Base-by-base conservation (phyloP, 2,797 vertebrate species). In the Sus cebifrons region DNA sequence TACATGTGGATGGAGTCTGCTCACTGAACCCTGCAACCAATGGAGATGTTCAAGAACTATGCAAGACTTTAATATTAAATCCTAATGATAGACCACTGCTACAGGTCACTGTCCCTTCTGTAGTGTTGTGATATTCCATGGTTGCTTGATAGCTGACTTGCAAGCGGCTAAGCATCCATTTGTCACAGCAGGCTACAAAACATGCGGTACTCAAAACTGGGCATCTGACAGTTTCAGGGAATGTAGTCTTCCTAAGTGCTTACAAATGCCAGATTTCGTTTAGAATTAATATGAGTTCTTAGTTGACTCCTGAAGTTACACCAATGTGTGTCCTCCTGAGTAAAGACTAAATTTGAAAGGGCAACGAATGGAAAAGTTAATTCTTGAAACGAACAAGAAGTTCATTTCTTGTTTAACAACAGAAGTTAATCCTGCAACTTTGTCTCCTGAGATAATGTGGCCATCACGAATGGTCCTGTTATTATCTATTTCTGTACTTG, bases 141-240 rank as follows among this genome's bases (percentile, higher is more conserved):
- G 91, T 97, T 88, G 95, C 93, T 95, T 64, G 29, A 73, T 97
- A 90, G 65, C 65, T 96, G 88, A 96, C 70, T 16, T 40, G 27
- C 8, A 40, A 29, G 14, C 67, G 97, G 73, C 68, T 96, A 96
- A 97, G 27, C 79, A 84, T 54, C 54, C 36, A 10, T 8, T 60
- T 95, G 40, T 70, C 36, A 68, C 11, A 95, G 4, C 12, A 75
- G 56, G 17, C 4, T 27, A 4, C 65, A 73, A 79, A 98, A 64
- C 5, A 58, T 44, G 82, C 7, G 96, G 25, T 86, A 84, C 82
- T 70, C 70, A 97, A 49, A 54, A 86, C 14, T 92, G 6, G 1
- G 8, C 25, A 60, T 93, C 56, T 40, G 20, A 21, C 6, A 1
- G 2, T 74, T 92, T 91, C 3, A 29, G 54, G 23, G 64, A n/a